Percentiles rank a stretch among this genome's conserved stretches.
phyloP scores from a whole-genome alignment of 2,888 invertebrate genomes.

The Myathropa florea region DNA sequence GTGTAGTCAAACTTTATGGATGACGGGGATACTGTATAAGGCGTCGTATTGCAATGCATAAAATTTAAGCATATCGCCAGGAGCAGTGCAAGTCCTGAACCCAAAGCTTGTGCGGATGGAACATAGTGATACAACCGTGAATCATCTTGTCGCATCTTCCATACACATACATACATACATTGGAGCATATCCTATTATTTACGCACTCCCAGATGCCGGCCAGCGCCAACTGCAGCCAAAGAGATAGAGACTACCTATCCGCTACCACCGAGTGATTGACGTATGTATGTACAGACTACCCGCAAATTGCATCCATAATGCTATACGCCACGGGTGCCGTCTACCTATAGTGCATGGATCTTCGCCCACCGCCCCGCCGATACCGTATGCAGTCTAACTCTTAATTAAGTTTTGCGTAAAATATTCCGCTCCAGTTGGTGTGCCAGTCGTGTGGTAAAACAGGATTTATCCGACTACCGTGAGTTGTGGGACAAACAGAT shows the following conservation, averaged over 20 bases:
- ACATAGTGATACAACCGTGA: not conserved
- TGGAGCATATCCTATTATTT: not conserved
- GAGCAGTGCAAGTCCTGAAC: not conserved
- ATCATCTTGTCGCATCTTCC: not conserved
- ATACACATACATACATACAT: no score
- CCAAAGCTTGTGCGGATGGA: not conserved
- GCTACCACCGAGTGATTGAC: not conserved
- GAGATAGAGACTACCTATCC: not conserved
- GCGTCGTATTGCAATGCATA: not conserved
- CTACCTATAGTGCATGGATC: not conserved
- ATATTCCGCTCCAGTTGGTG: slow-evolving; percentile 30
- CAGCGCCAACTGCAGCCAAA: not conserved
- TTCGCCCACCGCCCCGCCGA: not conserved
- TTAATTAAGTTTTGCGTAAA: slow-evolving; percentile 52
- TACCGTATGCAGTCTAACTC: slow-evolving; percentile 8
- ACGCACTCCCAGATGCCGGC: not conserved
- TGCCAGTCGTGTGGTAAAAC: slow-evolving; percentile 29
- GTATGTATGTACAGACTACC: not conserved
- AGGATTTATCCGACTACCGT: slow-evolving; percentile 11
- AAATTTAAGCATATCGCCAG: not conserved
- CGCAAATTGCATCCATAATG: not conserved
- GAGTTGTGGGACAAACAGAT: slow-evolving; percentile 43
- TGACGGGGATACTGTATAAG: no score
- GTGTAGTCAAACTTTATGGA: no score
- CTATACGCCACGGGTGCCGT: not conserved